Conservation (phyloP, 2,888 invertebrate genomes). For the Podotricha telesiphe region DNA sequence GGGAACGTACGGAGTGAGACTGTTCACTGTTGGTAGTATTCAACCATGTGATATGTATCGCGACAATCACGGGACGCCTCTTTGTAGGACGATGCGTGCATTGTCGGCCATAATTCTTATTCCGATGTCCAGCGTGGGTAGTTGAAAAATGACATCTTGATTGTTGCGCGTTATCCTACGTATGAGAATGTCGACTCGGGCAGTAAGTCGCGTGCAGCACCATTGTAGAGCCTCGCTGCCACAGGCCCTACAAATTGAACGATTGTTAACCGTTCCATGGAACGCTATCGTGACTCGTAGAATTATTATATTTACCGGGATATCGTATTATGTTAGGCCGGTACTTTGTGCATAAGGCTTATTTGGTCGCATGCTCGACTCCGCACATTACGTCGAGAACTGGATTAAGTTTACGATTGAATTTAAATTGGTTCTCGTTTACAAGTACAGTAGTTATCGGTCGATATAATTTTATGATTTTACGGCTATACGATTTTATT, state of each 20-base stretch:
- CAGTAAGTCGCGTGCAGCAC: constrained; percentile 72
- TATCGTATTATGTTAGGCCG: constrained; percentile 58
- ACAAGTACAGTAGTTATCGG: constrained; percentile 37
- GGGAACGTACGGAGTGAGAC: constrained; percentile 59
- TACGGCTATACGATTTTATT: not conserved
- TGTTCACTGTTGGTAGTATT: constrained; percentile 61
- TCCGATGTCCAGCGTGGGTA: constrained; percentile 76
- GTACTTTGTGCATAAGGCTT: constrained; percentile 48
- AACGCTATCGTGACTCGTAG: constrained; percentile 77
- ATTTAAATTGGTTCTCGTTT: constrained; percentile 42
- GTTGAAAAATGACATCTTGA: constrained; percentile 84
- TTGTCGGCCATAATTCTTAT: constrained; percentile 80
- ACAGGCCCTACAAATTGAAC: constrained; percentile 79
- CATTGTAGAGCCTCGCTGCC: constrained; percentile 69
- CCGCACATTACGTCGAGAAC: constrained; percentile 43
- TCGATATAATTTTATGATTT: constrained; percentile 32
- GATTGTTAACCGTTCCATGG: constrained; percentile 77
- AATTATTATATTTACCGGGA: constrained; percentile 71
- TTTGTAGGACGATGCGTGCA: constrained; percentile 73
- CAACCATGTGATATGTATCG: constrained; percentile 75
- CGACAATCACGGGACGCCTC: constrained; percentile 72
- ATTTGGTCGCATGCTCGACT: constrained; percentile 47
- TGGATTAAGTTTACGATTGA: constrained; percentile 46
- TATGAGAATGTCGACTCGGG: constrained; percentile 75
- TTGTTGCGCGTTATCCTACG: constrained; percentile 82